phyloP scores from a whole-genome alignment of 2,797 vertebrate species.

The Sebastes aleutianus region DNA sequence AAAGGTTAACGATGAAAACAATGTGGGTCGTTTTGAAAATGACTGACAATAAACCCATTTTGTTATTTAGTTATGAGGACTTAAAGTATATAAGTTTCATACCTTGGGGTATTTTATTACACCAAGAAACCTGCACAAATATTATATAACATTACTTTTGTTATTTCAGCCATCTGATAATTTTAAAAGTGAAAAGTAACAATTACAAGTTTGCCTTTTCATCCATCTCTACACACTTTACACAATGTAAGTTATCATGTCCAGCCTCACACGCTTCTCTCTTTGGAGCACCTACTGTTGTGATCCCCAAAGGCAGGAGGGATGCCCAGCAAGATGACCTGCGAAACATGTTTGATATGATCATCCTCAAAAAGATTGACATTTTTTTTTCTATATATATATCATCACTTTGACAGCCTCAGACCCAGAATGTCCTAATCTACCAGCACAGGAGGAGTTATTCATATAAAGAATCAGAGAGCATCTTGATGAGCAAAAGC shows the following conservation, averaged over 20 bases:
- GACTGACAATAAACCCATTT: not conserved
- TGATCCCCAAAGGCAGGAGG: not conserved
- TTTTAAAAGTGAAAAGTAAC: no score
- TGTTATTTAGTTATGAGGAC: not conserved
- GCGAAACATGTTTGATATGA: constrained; percentile 1
- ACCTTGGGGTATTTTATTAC: not conserved
- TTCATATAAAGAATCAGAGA: not conserved
- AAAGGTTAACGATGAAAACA: not conserved
- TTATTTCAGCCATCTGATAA: no score
- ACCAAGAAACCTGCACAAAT: not conserved
- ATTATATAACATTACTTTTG: not conserved
- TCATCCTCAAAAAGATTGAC: not conserved
- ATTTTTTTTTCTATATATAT: not conserved
- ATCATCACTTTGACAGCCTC: not conserved
- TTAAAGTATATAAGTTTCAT: not conserved
- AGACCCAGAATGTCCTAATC: constrained; percentile 22
- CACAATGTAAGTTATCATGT: not conserved
- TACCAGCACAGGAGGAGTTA: not conserved
- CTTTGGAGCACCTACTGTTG: not conserved
- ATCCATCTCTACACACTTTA: not conserved
- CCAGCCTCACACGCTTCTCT: not conserved
- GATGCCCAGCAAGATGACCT: not conserved
- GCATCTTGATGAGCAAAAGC: not conserved
- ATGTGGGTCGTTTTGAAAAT: not conserved
- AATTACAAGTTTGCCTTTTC: no score